phyloP scores from a whole-genome alignment of 2,888 invertebrate species.

The Amiota communis region DNA sequence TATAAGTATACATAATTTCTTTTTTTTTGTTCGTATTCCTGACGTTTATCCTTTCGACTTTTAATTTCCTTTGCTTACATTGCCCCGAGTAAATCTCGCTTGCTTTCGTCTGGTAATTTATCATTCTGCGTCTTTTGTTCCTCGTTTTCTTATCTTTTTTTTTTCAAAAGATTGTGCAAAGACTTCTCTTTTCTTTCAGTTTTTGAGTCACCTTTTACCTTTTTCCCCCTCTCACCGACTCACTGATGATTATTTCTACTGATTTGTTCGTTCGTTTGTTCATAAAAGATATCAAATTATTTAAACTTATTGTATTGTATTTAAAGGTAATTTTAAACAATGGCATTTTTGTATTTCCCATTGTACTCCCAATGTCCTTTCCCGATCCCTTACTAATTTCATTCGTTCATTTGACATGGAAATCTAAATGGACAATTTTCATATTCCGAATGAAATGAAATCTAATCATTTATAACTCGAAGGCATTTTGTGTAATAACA shows the following conservation, averaged over 20 bases:
- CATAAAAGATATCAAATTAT: slow-evolving; percentile 11
- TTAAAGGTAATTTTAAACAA: too few relatives aligned
- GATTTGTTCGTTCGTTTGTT: not conserved
- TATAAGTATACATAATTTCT: slow-evolving; percentile 40
- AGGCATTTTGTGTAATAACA: slow-evolving; percentile 41
- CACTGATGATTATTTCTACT: not conserved
- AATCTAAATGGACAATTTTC: not conserved
- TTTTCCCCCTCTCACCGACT: not conserved
- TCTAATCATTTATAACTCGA: slow-evolving; percentile 45
- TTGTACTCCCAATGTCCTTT: too few relatives aligned
- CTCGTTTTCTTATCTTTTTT: not conserved
- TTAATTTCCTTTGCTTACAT: slow-evolving; percentile 59
- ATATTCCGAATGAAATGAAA: slow-evolving; percentile 32
- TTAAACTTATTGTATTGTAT: slow-evolving; percentile 14
- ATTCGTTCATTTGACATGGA: not conserved
- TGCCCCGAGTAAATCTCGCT: not conserved
- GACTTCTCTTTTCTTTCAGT: not conserved
- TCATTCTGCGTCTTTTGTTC: slow-evolving; percentile 20
- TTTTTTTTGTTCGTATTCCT: slow-evolving; percentile 31
- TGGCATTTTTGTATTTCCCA: too few relatives aligned
- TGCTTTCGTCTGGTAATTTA: slow-evolving; percentile 10
- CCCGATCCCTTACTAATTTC: too few relatives aligned
- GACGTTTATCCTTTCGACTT: slow-evolving; percentile 44
- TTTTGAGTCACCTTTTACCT: not conserved
- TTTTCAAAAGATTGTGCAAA: not conserved